Evolutionary conservation across 2,797 vertebrate genomes (phyloP), one percentile per base, ranked within the genome.

Genomic region (Macrochelys suwanniensis): DNA sequence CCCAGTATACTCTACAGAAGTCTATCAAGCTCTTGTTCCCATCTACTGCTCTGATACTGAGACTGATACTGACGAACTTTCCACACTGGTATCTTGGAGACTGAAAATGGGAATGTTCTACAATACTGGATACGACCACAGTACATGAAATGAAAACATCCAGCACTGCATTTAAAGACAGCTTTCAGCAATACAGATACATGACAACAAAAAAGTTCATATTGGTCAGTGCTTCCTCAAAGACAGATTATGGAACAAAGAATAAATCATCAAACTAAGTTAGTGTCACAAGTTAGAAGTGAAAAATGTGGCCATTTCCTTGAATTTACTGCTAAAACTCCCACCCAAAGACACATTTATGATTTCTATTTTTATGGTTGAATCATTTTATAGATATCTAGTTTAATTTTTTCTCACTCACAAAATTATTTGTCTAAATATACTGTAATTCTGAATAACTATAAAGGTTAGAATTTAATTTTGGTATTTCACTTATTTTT

Each of bases 81-180:
- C 84, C 86, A 86, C 33, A 84, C 5, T 59, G 31, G 68, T 17
- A 71, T 61, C 53, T 79, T 79, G 84, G 87, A 96, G 78, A 87
- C 1, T 83, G 42, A 54, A 91, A 97, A 51, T 11, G 93, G 96
- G 94, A 97, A 97, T 95, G 97, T 94, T 88, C 17, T 1, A 3
- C 74, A 89, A 82, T 49, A 53, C 37, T 89, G 42, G 45, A 97
- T 90, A 37, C 83, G 51, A 85, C 19, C 31, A 90, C 19, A 89
- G 45, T 2, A 11, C 5, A 76, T 42, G 23, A 88, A 95, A 83
- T 71, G 7, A 76, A 92, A 89, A 74, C 8, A 68, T 74, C 53
- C 88, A 89, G 83, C 2, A 1, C 13, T 82, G 19, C 56, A 15
- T 85, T 92, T 93, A 74, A 85, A 92, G n/a, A 45, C 33, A 84